Base-by-base conservation (phyloP, 2,113 vertebrate species). In the Nestor notabilis region DNA sequence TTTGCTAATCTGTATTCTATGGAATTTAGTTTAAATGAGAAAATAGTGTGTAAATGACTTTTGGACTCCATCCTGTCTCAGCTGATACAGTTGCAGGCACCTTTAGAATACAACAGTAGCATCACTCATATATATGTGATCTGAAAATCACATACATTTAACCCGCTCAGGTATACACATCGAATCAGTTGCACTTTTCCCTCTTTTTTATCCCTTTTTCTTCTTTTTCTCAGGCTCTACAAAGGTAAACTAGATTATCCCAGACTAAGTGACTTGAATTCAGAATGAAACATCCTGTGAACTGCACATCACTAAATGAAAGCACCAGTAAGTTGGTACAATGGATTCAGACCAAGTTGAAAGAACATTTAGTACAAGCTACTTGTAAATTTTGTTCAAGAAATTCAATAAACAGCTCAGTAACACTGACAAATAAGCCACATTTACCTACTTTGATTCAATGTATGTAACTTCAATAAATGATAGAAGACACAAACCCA, bases 171-270 rank as follows among this genome's bases (percentile, higher is more conserved):
- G 7, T 35, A 37, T 27, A 33, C 0, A 2, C 7, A 90, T 13
- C 10, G 9, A 29, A 60, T 15, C n/a, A 60, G 4, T 29, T 80
- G 13, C 4, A 1, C 13, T 66, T 77, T 83, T 75, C 68, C 41
- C 2, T 29, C 5, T 35, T 29, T 20, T 10, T 19, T 7, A 39
- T 8, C 3, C 10, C 2, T 17, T 8, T 11, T 14, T 18, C 11
- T 33, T 14, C 50, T 28, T 53, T 27, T 17, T 2, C 47, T 74
- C 15, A n/a, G 37, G 24, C 6, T 83, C 52, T 87, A 72, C 35
- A 66, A 63, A 86, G 37, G 31, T 44, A 78, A 81, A 89, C 81
- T 89, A 66, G 23, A 58, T 92, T 70, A 53, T 37, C 25, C 33
- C 43, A 56, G n/a, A 70, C 16, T 76, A 49, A 55, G 17, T 8